Conservation (phyloP, 2,113 vertebrate species). For the Noctilio leporinus region DNA sequence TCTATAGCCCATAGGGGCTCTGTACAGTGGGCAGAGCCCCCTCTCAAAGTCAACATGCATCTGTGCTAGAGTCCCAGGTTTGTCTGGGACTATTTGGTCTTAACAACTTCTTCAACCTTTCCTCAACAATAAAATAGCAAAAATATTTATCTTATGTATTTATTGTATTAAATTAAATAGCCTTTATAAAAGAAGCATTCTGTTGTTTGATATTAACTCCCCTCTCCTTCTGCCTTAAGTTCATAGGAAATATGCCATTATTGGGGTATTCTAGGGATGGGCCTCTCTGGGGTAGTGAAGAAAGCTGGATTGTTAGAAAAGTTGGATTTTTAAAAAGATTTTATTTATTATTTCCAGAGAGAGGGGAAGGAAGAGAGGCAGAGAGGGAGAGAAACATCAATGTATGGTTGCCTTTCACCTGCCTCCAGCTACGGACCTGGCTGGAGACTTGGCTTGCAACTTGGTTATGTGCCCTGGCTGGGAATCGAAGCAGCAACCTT, state of each 20-base stretch:
- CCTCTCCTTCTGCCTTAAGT: background rate
- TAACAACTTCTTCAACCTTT: background rate
- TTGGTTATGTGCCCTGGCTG: no score
- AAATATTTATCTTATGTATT: background rate
- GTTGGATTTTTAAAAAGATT: no score
- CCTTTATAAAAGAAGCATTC: background rate
- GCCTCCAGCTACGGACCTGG: no score
- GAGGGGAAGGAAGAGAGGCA: no score
- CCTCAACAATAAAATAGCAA: background rate
- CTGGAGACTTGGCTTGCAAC: no score
- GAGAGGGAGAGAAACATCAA: no score
- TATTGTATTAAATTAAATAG: background rate
- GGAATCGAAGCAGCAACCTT: no score
- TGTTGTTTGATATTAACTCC: background rate
- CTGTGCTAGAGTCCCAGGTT: background rate
- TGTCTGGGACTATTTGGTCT: background rate
- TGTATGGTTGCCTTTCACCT: no score
- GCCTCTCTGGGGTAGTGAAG: background rate
- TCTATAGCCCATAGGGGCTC: no score
- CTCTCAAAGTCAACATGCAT: background rate
- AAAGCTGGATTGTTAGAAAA: background rate
- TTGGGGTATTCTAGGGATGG: background rate
- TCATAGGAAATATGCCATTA: background rate
- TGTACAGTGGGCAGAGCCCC: accelerated
- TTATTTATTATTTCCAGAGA: no score